A percentile compares a stretch with the other conserved stretches of the same genome.
Evolutionary conservation across 2,888 invertebrate genomes (phyloP).

Genomic region (Parnassius glacialis): DNA sequence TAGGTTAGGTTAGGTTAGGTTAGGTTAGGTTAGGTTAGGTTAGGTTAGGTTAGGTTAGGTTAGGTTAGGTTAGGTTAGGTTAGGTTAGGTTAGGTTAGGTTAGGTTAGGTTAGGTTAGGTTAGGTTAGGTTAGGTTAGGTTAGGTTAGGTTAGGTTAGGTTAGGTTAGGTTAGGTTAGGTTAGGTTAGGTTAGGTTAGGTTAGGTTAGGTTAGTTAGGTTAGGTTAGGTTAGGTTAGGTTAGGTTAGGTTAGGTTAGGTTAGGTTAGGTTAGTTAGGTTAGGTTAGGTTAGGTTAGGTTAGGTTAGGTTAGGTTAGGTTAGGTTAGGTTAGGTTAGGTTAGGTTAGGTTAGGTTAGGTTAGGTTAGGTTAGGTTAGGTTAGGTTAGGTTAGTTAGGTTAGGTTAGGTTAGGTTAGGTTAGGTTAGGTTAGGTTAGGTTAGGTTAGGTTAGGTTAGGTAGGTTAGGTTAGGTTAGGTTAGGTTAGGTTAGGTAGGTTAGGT

Average conservation of each 20-base stretch:
- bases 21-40: too few relatives aligned
- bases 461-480: too few relatives aligned
- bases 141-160: constrained; percentile 28
- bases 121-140: constrained; percentile 27
- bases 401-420: constrained; percentile 24
- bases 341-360: constrained; percentile 24
- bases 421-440: constrained; percentile 21
- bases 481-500: too few relatives aligned
- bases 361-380: constrained; percentile 27
- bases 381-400: constrained; percentile 26
- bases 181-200: constrained; percentile 26
- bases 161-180: constrained; percentile 28
- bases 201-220: constrained; percentile 28
- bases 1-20: too few relatives aligned
- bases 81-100: constrained; percentile 15
- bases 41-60: too few relatives aligned
- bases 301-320: constrained; percentile 27
- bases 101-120: too few relatives aligned
- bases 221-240: constrained; percentile 28
- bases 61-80: constrained; percentile 19
- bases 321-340: constrained; percentile 25
- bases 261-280: too few relatives aligned
- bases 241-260: constrained; percentile 26
- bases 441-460: too few relatives aligned
- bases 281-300: constrained; percentile 26